Evolutionary conservation across 2,888 invertebrate species (phyloP).

Genomic region (Coelopa pilipes): DNA sequence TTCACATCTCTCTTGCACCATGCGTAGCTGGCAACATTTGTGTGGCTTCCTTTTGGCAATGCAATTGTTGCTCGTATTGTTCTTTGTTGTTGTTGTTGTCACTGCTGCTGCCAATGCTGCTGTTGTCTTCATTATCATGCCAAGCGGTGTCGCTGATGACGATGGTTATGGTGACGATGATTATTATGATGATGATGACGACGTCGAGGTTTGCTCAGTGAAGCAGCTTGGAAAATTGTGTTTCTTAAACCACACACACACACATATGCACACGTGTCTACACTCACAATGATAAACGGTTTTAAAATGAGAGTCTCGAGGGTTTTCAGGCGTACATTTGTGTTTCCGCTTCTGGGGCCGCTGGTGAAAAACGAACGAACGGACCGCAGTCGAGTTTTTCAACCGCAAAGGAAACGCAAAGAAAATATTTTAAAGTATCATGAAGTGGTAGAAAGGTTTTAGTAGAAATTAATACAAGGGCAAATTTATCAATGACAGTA

Average conservation of each 20-base stretch:
- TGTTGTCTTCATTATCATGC: not conserved
- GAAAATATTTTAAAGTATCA: no score
- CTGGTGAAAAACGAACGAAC: no score
- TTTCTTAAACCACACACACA: not conserved
- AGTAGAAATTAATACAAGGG: no score
- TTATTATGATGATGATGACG: conserved; percentile 8
- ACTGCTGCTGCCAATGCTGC: not conserved
- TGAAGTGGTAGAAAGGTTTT: no score
- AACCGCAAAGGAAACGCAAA: no score
- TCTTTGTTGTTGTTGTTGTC: conserved; percentile 14
- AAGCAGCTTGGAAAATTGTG: not conserved
- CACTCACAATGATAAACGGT: not conserved
- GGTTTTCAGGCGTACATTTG: no score
- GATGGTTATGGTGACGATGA: not conserved
- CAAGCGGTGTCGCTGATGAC: conserved; percentile 1
- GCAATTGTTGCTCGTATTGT: conserved; percentile 43
- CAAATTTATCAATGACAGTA: no score
- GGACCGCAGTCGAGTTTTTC: no score
- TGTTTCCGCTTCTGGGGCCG: no score
- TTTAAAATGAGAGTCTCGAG: not conserved
- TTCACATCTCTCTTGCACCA: conserved; percentile 8
- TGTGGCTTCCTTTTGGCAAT: conserved; percentile 49
- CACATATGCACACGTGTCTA: not conserved
- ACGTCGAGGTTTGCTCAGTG: not conserved
- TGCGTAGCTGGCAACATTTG: conserved; percentile 44